These are phyloP conservation scores for Epistrophe eligans DNA, from an alignment of 2,888 invertebrate genomes.

Conservation along the genomic window DNA sequence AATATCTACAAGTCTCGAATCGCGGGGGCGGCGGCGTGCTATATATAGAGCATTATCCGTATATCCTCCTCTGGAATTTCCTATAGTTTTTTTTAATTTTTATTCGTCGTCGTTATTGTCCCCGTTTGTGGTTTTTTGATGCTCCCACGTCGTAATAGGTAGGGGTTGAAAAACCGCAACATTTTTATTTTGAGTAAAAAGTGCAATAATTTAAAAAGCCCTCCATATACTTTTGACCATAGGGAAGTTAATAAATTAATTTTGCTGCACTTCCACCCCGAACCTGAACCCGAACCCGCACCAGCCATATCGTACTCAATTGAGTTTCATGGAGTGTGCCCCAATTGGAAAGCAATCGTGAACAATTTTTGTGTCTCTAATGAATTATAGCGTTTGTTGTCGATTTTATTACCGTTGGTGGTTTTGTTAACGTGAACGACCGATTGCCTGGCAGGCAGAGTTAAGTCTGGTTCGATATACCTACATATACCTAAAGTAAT, in stretches of 20 bases:
- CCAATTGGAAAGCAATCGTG: slow-evolving; percentile 77
- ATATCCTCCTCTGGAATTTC: slow-evolving; percentile 39
- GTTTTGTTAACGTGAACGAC: slow-evolving; percentile 76
- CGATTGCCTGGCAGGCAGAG: slow-evolving; percentile 43
- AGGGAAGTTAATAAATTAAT: slow-evolving; percentile 72
- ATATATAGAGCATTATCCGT: background rate
- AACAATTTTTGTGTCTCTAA: slow-evolving; percentile 77
- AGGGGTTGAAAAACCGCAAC: slow-evolving; percentile 62
- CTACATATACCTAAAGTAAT: no score
- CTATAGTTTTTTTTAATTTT: slow-evolving; percentile 51
- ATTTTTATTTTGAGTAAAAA: slow-evolving; percentile 75
- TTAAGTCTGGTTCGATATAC: slow-evolving; percentile 44
- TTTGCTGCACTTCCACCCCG: slow-evolving; percentile 34
- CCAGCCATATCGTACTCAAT: background rate
- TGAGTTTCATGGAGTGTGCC: slow-evolving; percentile 56
- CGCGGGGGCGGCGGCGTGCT: background rate
- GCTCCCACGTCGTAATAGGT: slow-evolving; percentile 55
- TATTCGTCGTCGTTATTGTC: slow-evolving; percentile 69
- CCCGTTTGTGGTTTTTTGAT: slow-evolving; percentile 75
- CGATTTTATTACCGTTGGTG: slow-evolving; percentile 78
- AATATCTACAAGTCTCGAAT: background rate
- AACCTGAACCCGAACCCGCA: background rate
- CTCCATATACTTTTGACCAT: slow-evolving; percentile 32
- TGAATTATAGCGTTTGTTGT: slow-evolving; percentile 78
- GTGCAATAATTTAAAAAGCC: slow-evolving; percentile 71